Evolutionary conservation across 2,888 invertebrate species (phyloP).

Genomic region (Erebia palarica): DNA sequence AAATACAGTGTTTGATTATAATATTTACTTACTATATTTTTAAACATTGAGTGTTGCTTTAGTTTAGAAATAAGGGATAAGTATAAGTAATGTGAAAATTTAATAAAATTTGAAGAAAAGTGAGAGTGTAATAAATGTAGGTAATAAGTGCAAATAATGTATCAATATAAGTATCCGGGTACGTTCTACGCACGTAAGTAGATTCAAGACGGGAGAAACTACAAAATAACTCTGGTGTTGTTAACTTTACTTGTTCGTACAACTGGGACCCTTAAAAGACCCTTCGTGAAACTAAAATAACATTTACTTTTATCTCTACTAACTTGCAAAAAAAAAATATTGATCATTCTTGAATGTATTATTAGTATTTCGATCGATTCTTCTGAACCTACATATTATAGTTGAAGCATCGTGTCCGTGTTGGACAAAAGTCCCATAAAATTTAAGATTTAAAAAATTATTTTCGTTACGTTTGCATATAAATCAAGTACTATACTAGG

Average conservation of each 20-base stretch:
- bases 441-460: too few relatives aligned
- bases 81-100: background rate
- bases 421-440: too few relatives aligned
- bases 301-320: background rate
- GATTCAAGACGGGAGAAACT: conserved; percentile 11
- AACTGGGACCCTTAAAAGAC: background rate
- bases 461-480: too few relatives aligned
- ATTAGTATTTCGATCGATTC: too few relatives aligned
- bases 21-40: background rate
- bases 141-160: background rate
- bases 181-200: background rate
- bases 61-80: background rate
- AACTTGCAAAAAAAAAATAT: too few relatives aligned
- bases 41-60: too few relatives aligned
- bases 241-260: background rate
- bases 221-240: background rate
- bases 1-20: conserved; percentile 9
- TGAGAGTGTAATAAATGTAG: conserved; percentile 18
- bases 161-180: background rate
- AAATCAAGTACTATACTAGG: too few relatives aligned
- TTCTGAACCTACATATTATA: too few relatives aligned
- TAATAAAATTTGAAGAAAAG: conserved; percentile 7
- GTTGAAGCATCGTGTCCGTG: too few relatives aligned
- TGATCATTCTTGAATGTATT: too few relatives aligned
- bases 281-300: background rate